Base-by-base conservation (phyloP, 2,113 vertebrate genomes). In the Sinocyclocheilus rhinocerous region DNA sequence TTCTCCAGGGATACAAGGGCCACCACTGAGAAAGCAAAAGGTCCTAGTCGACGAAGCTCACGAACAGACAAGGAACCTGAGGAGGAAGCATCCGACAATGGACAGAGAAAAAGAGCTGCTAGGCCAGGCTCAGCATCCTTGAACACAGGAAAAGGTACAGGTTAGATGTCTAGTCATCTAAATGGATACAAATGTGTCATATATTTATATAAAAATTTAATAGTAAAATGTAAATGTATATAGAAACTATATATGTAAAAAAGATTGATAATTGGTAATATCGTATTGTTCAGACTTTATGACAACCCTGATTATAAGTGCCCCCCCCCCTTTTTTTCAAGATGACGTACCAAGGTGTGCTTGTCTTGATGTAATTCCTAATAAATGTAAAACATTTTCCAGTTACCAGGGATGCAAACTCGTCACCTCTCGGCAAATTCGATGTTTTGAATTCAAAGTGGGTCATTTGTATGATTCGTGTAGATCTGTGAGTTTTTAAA, bases 11-110 rank as follows among this genome's bases (percentile, higher is more conserved):
- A 96, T 92, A 93, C 94, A 94, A 97, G 97, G 94, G 95, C 94
- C 87, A 93, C 92, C 82, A 92, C 95, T 89, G 98, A 99, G 93
- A 99, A 97, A 89, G 96, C 96, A 85, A 99, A 98, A 94, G 97
- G 96, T 81, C 96, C 97, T 33, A 98, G 94, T 90, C 94, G 97
- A 90, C 96, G 97, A 94, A 99, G 98, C 94, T 97, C 97, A 81
- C 96, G 97, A 88, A 95, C 97, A 81, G 98, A 99, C 91, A 98
- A 98, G 88, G 96, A 96, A 91, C 92, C 94, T 45, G 95, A 96
- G 88, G 90, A 95, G 92, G 98, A 99, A 36, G 92, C 92, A 33
- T 91, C 95, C 82, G 97, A 99, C 93, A 97, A 96, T 0, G 95
- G 96, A 86, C 96, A 97, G 87, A 96, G 98, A 90, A 99, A 99